A percentile compares a stretch with the other conserved stretches of the same genome.
Evolutionary conservation across 2,113 vertebrate species (phyloP).

Genomic region (Pelecanoides urinatrix): DNA sequence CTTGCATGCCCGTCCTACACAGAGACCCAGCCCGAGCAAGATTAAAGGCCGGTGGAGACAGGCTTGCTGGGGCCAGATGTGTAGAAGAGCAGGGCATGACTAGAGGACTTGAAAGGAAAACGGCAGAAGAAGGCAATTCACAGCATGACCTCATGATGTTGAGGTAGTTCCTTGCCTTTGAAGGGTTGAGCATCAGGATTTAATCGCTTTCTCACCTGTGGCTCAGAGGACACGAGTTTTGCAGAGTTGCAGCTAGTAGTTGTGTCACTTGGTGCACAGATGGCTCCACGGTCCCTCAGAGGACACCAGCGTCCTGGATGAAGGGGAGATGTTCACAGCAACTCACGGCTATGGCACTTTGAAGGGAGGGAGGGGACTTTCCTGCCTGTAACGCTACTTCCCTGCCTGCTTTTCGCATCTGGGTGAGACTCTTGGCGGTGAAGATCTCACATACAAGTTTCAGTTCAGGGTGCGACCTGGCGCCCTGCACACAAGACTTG

Average conservation of each 20-base stretch:
- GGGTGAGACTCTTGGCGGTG: background rate
- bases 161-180: background rate
- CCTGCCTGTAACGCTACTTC: background rate
- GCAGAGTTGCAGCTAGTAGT: fast-evolving
- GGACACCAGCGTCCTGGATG: background rate
- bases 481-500: background rate
- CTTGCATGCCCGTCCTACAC: background rate
- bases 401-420: background rate
- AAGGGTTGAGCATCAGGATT: background rate
- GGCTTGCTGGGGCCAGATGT: background rate
- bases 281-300: background rate
- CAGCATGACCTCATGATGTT: background rate
- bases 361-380: background rate
- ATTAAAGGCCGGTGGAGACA: background rate
- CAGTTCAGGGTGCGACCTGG: background rate
- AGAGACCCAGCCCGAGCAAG: background rate
- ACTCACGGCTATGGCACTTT: fast-evolving
- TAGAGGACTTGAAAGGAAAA: background rate
- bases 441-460: background rate
- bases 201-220: background rate
- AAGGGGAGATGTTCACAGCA: background rate
- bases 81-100: background rate
- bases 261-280: background rate
- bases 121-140: background rate
- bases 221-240: background rate